These are phyloP conservation scores for Trachelus tabidus DNA, from an alignment of 2,888 invertebrate species.

Conservation along the genomic window DNA sequence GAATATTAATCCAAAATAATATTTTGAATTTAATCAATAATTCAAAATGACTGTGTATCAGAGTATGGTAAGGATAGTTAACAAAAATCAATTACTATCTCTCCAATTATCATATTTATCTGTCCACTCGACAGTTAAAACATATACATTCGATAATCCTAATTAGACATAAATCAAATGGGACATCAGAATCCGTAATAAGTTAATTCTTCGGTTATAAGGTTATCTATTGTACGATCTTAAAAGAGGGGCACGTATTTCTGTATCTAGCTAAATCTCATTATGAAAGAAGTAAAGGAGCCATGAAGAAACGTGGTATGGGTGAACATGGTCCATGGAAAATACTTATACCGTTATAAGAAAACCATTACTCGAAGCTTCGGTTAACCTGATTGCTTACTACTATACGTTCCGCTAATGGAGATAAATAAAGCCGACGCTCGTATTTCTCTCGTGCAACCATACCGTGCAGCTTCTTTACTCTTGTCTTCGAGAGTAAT, in stretches of 20 bases:
- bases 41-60: neutral
- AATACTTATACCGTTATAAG: neutral
- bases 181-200: neutral
- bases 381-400: constrained; percentile 5
- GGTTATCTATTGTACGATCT: neutral
- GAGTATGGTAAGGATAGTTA: neutral
- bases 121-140: neutral
- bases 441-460: neutral
- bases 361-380: neutral
- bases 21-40: neutral
- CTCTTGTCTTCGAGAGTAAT: neutral
- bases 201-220: neutral
- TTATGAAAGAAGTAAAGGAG: neutral
- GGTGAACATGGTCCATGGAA: neutral
- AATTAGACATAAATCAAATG: neutral
- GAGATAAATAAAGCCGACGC: constrained; percentile 3
- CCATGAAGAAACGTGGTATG: neutral
- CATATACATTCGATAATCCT: neutral
- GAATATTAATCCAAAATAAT: neutral
- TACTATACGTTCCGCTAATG: neutral
- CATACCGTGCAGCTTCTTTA: neutral
- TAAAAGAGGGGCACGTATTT: neutral
- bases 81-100: neutral
- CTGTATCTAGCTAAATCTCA: neutral
- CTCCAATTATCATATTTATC: neutral